phyloP scores from a whole-genome alignment of 2,888 invertebrate species.

The Vesta saturnalis region DNA sequence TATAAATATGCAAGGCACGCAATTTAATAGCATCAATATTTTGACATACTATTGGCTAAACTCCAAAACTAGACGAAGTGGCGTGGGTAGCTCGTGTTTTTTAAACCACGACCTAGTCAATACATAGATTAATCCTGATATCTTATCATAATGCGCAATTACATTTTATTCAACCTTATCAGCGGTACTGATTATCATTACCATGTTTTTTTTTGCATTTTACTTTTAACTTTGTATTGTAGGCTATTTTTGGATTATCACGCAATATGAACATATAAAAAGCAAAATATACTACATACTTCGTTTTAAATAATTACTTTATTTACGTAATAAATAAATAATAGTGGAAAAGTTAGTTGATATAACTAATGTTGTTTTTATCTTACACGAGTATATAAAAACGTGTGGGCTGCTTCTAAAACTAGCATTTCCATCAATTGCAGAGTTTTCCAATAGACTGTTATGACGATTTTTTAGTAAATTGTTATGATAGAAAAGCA shows the following conservation, averaged over 20 bases:
- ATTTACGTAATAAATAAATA: not conserved
- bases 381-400: too few relatives aligned
- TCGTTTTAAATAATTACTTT: slow-evolving; percentile 2
- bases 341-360: too few relatives aligned
- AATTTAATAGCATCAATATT: slow-evolving; percentile 43
- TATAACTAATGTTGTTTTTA: too few relatives aligned
- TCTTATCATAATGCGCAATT: slow-evolving; percentile 60
- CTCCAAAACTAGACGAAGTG: slow-evolving; percentile 41
- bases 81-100: slow-evolving; percentile 38
- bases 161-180: slow-evolving; percentile 51
- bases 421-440: too few relatives aligned
- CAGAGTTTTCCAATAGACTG: too few relatives aligned
- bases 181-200: slow-evolving; percentile 21
- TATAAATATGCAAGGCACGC: slow-evolving; percentile 35
- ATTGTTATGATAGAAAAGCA: too few relatives aligned
- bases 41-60: slow-evolving; percentile 44
- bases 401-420: too few relatives aligned
- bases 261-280: slow-evolving; percentile 7
- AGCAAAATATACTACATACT: too few relatives aligned
- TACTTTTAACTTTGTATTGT: not conserved
- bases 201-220: slow-evolving; percentile 22
- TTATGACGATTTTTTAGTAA: too few relatives aligned
- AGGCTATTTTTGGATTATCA: not conserved
- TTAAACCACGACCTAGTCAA: slow-evolving; percentile 31
- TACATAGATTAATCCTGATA: slow-evolving; percentile 40